Conservation (phyloP, 2,888 invertebrate genomes). For the Embidobia sp. region DNA sequence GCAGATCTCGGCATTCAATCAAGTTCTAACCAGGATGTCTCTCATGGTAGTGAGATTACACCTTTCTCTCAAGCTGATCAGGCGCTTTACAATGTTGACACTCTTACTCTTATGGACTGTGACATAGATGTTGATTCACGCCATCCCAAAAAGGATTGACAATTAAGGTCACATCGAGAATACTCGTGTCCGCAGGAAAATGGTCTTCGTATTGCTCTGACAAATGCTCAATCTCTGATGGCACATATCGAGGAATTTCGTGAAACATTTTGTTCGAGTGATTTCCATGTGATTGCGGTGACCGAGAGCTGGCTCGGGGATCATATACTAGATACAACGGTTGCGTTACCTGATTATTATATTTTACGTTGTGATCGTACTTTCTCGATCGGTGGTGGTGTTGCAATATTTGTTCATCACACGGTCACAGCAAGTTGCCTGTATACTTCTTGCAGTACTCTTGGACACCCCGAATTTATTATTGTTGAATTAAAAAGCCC, state of each 20-base stretch:
- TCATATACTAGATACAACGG: background rate
- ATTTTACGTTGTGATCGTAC: background rate
- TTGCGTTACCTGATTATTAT: background rate
- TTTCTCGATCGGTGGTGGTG: background rate
- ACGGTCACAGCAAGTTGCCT: background rate
- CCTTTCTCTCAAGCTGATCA: too few species aligned
- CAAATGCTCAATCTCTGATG: background rate
- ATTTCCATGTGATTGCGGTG: background rate
- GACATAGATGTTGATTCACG: too few species aligned
- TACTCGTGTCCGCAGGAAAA: too few species aligned
- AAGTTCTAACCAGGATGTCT: too few species aligned
- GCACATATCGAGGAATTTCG: slow-evolving; percentile 8
- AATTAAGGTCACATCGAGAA: too few species aligned
- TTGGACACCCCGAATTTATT: background rate
- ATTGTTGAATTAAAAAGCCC: background rate
- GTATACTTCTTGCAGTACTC: background rate
- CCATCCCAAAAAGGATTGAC: too few species aligned
- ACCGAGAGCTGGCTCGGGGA: background rate
- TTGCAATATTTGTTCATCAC: background rate
- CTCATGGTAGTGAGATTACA: too few species aligned
- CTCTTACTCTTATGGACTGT: too few species aligned
- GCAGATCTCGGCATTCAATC: too few species aligned
- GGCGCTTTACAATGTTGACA: too few species aligned
- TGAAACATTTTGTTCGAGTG: background rate
- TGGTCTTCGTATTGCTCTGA: background rate